Conservation (phyloP, 2,797 vertebrate genomes). For the Crenichthys baileyi region DNA sequence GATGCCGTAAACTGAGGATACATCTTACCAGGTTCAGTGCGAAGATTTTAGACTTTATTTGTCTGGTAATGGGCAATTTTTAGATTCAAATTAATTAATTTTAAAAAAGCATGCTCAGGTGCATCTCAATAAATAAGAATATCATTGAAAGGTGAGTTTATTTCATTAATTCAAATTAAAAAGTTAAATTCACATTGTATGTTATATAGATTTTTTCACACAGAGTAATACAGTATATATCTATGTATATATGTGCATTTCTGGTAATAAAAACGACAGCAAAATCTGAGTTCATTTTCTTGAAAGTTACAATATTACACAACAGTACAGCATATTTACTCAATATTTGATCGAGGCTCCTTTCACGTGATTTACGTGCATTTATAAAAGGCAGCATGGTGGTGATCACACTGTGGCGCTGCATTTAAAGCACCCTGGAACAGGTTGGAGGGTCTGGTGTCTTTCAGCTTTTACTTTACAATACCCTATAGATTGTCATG, state of each 20-base stretch:
- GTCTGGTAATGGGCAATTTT: neutral
- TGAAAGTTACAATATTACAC: neutral
- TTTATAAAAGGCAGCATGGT: neutral
- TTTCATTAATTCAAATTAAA: neutral
- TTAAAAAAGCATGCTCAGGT: neutral
- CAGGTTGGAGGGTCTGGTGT: neutral
- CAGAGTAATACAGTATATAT: neutral
- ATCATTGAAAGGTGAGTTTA: neutral
- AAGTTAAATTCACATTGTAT: neutral
- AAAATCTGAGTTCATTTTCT: neutral
- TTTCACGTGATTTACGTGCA: neutral
- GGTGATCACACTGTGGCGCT: neutral
- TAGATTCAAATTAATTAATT: neutral
- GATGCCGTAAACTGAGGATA: slow-evolving; percentile 12
- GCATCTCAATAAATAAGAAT: neutral
- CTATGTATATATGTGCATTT: neutral
- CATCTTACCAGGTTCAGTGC: neutral
- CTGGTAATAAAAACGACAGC: too few species aligned
- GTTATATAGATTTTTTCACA: neutral
- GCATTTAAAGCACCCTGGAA: neutral
- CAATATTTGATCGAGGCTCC: neutral
- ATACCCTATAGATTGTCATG: neutral
- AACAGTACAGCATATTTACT: neutral
- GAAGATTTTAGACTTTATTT: neutral
- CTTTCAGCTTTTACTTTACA: neutral